Evolutionary conservation across 1,140 invertebrate species (phyloP), one percentile per base, ranked within the genome.

Genomic region (Luehdorfia chinensis): DNA sequence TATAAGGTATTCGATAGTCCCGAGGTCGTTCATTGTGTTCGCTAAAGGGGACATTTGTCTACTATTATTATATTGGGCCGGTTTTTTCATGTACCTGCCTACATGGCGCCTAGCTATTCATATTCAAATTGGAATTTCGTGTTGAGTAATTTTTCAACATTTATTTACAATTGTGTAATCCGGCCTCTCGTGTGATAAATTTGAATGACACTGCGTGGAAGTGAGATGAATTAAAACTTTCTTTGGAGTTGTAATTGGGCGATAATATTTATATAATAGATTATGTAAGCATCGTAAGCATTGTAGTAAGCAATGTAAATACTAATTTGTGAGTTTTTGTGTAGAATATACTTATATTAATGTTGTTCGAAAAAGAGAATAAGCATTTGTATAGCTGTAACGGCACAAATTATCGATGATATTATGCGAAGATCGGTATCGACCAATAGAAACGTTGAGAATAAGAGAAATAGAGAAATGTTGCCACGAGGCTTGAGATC

Each of bases 71-170:
- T 81, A 72, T 75, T 64, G 75, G 71, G 77, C 81, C 76, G 73
- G 81, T 86, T 84, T 85, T 75, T 84, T 78, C 73, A 73, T 78
- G 71, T 81, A 78, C 75, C 78, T 83, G 76, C 72, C 75, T 79
- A 79, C 74, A 69, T 84, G 79, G 83, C 83, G 83, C 79, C 75
- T 74, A 68, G 56, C 75, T 74, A 86, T 86, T 86, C 79, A 79
- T 80, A 86, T 86, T 86, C 73, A 86, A 86, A 86, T 84, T 65
- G 54, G 53, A 66, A 64, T 69, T 68, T 79, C 66, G 58, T 75
- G 69, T 81, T 78, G 70, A 66, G 74, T 81, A 81, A 81, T 76
- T 78, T 43, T 80, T 75, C 58, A 67, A 76, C 65, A 77, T 75
- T 79, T 79, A 75, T 71, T 68, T 73, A 69, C 71, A 73, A 71